Evolutionary conservation across 2,797 vertebrate species (phyloP).

Genomic region (Pterois miles): DNA sequence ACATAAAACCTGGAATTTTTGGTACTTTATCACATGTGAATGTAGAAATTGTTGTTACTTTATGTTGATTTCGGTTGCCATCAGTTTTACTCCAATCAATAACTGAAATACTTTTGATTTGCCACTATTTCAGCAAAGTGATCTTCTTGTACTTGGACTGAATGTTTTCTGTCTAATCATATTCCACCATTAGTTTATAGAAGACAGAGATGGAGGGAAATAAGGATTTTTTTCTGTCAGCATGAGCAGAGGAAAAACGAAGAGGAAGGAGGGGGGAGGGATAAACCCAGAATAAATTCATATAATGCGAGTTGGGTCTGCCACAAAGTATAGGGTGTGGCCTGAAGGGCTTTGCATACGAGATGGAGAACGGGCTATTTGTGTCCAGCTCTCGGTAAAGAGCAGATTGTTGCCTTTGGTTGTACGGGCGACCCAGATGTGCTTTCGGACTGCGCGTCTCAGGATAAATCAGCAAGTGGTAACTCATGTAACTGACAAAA

Average conservation of each 20-base stretch:
- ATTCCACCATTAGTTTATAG: slow-evolving; percentile 14
- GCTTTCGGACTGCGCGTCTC: slow-evolving; percentile 44
- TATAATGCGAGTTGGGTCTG: slow-evolving; percentile 74
- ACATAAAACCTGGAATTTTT: neutral
- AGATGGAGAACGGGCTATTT: slow-evolving; percentile 78
- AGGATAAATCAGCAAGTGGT: slow-evolving; percentile 38
- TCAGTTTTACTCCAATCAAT: neutral
- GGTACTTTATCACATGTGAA: neutral
- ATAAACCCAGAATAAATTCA: slow-evolving; percentile 76
- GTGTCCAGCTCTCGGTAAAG: slow-evolving; percentile 68
- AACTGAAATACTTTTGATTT: neutral
- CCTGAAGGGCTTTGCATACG: slow-evolving; percentile 72
- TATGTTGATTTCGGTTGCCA: neutral
- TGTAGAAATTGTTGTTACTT: neutral
- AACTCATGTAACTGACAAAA: slow-evolving; percentile 12
- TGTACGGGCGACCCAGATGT: slow-evolving; percentile 60
- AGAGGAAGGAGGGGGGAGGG: slow-evolving; percentile 26
- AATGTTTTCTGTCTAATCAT: slow-evolving; percentile 7
- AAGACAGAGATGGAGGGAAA: neutral
- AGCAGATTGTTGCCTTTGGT: slow-evolving; percentile 71
- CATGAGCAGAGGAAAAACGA: slow-evolving; percentile 27
- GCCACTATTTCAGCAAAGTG: neutral
- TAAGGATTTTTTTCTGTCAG: slow-evolving; percentile 3
- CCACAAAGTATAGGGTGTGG: slow-evolving; percentile 88
- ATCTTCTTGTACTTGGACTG: neutral